Evolutionary conservation across 2,113 vertebrate species (phyloP).

Genomic region (Hiodon alosoides): DNA sequence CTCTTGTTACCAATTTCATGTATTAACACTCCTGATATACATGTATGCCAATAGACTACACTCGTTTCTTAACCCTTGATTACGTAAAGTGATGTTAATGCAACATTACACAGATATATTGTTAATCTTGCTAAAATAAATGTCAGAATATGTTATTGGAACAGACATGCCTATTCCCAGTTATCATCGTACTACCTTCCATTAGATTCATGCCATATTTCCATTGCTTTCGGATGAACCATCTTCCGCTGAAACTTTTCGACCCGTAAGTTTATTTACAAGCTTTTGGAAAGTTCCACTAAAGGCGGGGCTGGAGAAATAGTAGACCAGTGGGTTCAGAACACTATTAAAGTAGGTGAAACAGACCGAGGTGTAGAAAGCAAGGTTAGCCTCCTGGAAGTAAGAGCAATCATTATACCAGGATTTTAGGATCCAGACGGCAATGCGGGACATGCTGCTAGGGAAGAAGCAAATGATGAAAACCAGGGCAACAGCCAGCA

Average conservation of each 20-base stretch:
- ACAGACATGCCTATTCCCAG: neutral
- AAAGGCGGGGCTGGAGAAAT: slow-evolving; percentile 65
- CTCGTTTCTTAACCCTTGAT: too few species aligned
- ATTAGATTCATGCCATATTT: neutral
- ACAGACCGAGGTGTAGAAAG: slow-evolving; percentile 60
- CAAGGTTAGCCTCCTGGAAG: slow-evolving; percentile 55
- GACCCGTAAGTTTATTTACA: slow-evolving; percentile 41
- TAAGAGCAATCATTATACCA: slow-evolving; percentile 53
- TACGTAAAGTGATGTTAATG: too few species aligned
- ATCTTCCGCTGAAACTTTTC: slow-evolving; percentile 1
- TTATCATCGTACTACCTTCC: neutral
- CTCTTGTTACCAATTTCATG: too few species aligned
- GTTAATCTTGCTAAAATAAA: too few species aligned
- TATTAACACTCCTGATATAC: too few species aligned
- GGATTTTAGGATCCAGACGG: slow-evolving; percentile 59
- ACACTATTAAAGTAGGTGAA: slow-evolving; percentile 72
- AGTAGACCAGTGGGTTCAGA: slow-evolving; percentile 68
- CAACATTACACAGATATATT: too few species aligned
- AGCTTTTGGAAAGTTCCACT: slow-evolving; percentile 51
- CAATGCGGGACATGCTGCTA: slow-evolving; percentile 58
- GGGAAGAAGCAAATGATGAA: slow-evolving; percentile 67
- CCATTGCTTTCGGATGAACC: neutral
- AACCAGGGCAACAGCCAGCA: slow-evolving; percentile 59
- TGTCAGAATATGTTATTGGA: too few species aligned
- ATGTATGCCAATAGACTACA: too few species aligned